Evolutionary conservation across 2,888 invertebrate genomes (phyloP), one percentile per base, ranked within the genome.

Genomic region (Ichneumoninae sp.): DNA sequence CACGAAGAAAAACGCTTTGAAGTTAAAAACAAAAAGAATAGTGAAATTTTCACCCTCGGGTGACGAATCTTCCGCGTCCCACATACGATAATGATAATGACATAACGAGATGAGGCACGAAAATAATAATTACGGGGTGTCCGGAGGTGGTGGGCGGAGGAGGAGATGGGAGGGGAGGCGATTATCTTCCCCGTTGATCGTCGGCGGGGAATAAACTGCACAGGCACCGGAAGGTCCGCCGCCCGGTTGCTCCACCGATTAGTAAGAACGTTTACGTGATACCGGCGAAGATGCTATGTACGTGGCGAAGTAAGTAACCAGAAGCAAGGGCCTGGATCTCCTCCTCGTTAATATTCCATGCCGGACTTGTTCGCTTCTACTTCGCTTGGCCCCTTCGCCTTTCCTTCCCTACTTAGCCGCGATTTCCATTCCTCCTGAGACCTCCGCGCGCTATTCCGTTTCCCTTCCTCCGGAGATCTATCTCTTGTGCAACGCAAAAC

Each of bases 331-430:
- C 81, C 85, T 87, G 89, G 90, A 57, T 57, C 26, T 19, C 89
- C 52, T 89, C 87, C 87, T 90, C 89, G 89, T 91, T 91, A 91
- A 90, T 91, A 91, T 91, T 91, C 91, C 84, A 89, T 77, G 86
- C 86, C 87, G 87, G 86, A 74, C 86, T 76, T 13, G 57, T 22
- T 84, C 81, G 87, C 84, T 87, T 84, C 84, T 81, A 81, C 52
- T 73, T 85, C 89, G 57, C 57, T 26, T 57, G 87, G 89, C 88
- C 88, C 88, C 88, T 83, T 80, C 85, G 87, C 87, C 88, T 78
- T 74, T 6, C 71, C 81, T 75, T 70, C 73, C 70, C 54, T 78
- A 65, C 74, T 79, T 78, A 70, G 66, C 71, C 70, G 77, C 81
- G 68, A 86, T 78, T 85, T 68, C 75, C 79, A 86, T 79, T 80